Conservation (phyloP, 2,888 invertebrate genomes). For the Acheta domesticus region DNA sequence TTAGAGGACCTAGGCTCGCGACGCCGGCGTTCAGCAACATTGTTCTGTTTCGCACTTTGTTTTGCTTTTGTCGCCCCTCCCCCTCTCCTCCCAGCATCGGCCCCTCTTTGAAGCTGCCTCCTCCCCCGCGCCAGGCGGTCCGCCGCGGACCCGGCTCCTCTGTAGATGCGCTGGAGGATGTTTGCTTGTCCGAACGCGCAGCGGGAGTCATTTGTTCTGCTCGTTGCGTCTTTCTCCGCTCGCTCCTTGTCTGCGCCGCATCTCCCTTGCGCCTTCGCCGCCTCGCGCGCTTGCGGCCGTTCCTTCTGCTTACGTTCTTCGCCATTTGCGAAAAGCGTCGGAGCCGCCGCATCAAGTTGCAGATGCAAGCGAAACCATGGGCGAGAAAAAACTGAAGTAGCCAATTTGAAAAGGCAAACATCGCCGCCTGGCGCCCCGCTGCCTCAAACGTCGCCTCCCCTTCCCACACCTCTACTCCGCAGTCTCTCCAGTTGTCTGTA, state of each 20-base stretch:
- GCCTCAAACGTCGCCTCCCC: not conserved
- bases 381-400: not conserved
- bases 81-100: not conserved
- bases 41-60: constrained; percentile 18
- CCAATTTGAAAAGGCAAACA: constrained; percentile 1
- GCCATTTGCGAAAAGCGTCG: not conserved
- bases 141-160: too few relatives aligned
- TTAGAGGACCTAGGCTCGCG: not conserved
- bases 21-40: not conserved
- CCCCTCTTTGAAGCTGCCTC: not conserved
- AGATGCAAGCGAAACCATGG: not conserved
- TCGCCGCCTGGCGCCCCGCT: not conserved
- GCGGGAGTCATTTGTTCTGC: not conserved
- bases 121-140: too few relatives aligned
- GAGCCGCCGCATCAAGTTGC: not conserved
- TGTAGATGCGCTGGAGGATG: not conserved
- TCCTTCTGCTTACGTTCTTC: not conserved
- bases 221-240: not conserved
- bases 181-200: constrained; percentile 1
- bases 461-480: not conserved
- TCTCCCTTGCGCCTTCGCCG: not conserved
- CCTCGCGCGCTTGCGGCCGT: not conserved
- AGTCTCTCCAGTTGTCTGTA: too few relatives aligned
- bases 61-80: not conserved
- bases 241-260: not conserved